phyloP scores from a whole-genome alignment of 2,797 vertebrate species.

The Acestrorhynchus altus region DNA sequence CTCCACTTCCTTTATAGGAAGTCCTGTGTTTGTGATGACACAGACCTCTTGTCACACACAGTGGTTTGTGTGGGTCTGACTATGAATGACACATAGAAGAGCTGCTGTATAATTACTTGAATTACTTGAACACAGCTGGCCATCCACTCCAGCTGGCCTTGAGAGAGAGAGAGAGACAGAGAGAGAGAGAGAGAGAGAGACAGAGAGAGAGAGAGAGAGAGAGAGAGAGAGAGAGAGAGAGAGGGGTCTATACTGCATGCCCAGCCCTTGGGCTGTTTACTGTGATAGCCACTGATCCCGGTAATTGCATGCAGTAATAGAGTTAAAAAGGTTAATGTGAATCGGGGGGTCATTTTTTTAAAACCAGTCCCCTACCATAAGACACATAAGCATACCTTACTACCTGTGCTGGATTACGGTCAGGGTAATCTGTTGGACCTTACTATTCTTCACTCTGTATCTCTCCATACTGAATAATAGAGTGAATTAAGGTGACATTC shows the following conservation, averaged over 20 bases:
- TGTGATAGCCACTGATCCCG: not conserved
- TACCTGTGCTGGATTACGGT: not conserved
- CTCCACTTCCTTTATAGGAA: no score
- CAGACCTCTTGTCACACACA: not conserved
- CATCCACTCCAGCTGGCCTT: slow-evolving; percentile 2
- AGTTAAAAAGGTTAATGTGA: slow-evolving; percentile 2
- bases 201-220: not conserved
- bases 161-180: not conserved
- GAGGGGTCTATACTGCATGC: not conserved
- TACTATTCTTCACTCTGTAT: not conserved
- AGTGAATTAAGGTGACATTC: no score
- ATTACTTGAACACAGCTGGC: slow-evolving; percentile 5
- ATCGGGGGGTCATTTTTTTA: not conserved
- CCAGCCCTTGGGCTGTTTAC: not conserved
- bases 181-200: not conserved
- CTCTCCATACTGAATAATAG: no score
- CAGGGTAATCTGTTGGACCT: not conserved
- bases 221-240: not conserved
- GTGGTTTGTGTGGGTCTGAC: not conserved
- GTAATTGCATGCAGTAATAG: not conserved
- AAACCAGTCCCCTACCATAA: not conserved
- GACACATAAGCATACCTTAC: not conserved
- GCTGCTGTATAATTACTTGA: not conserved
- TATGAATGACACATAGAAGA: slow-evolving; percentile 2
- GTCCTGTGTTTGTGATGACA: not conserved